These are phyloP conservation scores for Dinocampus coccinellae DNA, from an alignment of 2,888 invertebrate species.

Conservation along the genomic window DNA sequence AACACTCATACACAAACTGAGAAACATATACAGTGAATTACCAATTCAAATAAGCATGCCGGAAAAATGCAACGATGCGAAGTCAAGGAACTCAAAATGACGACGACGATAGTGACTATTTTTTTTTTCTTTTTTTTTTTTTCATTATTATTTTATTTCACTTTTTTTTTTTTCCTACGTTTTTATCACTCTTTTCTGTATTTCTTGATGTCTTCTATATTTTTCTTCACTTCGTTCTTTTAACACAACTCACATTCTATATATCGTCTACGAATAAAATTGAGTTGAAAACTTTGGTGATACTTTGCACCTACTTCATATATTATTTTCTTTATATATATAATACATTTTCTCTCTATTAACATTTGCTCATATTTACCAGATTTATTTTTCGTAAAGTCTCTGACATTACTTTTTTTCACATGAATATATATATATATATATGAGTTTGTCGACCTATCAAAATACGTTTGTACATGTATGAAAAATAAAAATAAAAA, in stretches of 20 bases:
- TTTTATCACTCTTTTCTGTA: neutral
- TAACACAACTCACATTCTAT: neutral
- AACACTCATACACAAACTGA: constrained; percentile 31
- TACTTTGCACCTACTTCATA: constrained; percentile 8
- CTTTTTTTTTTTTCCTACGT: neutral
- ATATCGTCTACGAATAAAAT: neutral
- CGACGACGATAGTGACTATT: constrained; percentile 7
- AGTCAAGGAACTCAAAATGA: constrained; percentile 57
- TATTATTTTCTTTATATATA: neutral
- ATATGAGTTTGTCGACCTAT: constrained; percentile 55
- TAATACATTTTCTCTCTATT: constrained; percentile 15
- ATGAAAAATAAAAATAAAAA: too few species aligned
- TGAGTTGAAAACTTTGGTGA: constrained; percentile 6
- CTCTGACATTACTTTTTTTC: constrained; percentile 7
- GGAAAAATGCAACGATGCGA: constrained; percentile 56
- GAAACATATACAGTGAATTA: constrained; percentile 56
- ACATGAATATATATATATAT: constrained; percentile 51
- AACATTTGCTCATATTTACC: constrained; percentile 17
- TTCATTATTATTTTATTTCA: neutral
- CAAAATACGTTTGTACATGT: constrained; percentile 44
- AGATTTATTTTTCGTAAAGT: constrained; percentile 51
- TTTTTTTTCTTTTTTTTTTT: constrained; percentile 13
- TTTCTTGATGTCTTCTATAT: too few species aligned
- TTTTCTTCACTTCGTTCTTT: too few species aligned
- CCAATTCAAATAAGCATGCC: constrained; percentile 66